Evolutionary conservation across 1,140 invertebrate genomes (phyloP).

Genomic region (Rhopalosiphum padi): DNA sequence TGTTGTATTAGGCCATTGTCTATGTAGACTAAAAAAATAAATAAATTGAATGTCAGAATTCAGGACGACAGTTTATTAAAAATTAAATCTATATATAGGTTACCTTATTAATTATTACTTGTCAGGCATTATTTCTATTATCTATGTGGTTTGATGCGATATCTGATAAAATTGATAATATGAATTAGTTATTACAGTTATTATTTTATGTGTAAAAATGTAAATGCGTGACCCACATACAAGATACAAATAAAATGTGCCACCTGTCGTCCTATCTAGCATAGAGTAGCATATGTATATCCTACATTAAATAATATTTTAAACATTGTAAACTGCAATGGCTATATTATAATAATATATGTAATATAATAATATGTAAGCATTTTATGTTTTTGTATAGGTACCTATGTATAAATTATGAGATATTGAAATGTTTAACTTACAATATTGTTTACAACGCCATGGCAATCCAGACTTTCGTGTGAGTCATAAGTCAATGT

Average conservation of each 20-base stretch:
- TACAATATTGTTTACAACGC: conserved; percentile 60
- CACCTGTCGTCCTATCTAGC: neutral
- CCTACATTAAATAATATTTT: neutral
- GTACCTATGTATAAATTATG: neutral
- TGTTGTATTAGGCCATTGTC: neutral
- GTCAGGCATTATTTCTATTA: no score
- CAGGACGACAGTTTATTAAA: neutral
- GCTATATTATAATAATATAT: neutral
- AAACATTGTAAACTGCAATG: neutral
- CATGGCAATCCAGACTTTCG: conserved; percentile 71
- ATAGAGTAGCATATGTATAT: neutral
- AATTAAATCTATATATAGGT: neutral
- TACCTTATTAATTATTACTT: no score
- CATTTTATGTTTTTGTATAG: neutral
- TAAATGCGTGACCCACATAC: neutral
- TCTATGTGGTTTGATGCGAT: neutral
- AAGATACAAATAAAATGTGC: neutral
- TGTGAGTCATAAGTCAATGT: conserved; percentile 83
- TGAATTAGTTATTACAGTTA: neutral
- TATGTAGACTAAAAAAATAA: neutral
- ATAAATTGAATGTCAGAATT: neutral
- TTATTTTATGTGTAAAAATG: neutral
- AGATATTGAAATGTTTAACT: conserved; percentile 21
- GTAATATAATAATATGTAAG: neutral
- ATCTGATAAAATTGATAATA: neutral